Base-by-base conservation (phyloP, 2,888 invertebrate species). In the Mylabris sibirica region DNA sequence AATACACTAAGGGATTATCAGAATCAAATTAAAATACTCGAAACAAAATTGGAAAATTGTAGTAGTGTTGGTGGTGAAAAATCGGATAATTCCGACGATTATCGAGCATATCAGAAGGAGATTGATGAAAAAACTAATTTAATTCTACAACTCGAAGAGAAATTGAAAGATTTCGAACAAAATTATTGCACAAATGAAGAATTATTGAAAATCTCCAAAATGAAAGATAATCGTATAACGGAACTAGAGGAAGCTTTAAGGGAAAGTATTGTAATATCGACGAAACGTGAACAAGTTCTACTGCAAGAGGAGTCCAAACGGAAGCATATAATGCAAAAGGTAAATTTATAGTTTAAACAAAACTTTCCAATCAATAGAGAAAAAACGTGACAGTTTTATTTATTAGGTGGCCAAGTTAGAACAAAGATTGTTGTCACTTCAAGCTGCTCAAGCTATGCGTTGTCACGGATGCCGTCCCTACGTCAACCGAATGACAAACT, bases 171-270 rank as follows among this genome's bases (percentile, higher is more conserved):
- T 88, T 70, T 88, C 87, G 82, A 88, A 73, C 87, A 20, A 14
- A 63, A 60, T 30, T 22, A 30, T 20, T 57, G 41, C 20, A 57
- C 59, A 30, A 22, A 90, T 66, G 87, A 89, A 76, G 89, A 89
- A 76, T 81, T 91, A 57, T 80, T 89, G 70, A 86, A 87, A 5
- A 86, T 88, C 6, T 85, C 90, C 6, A 85, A 88, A 70, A 87
- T 88, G 75, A 92, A 91, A 83, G 88, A 90, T 67, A 89, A 88
- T 71, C 77, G 81, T 74, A 93, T 96, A 65, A 89, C 90, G 79
- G 93, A 95, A 80, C 85, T 97, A 75, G 95, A 95, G 82, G 93
- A 93, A 76, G 96, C 96, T 22, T 86, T 97, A 70, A 89, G 93
- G 70, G 94, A 95, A 83, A 95, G 93, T 72, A 91, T 92, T 66